A percentile compares a stretch with the other conserved stretches of the same genome.
phyloP scores from a whole-genome alignment of 2,888 invertebrate species.

The Lacanobia oleracea region DNA sequence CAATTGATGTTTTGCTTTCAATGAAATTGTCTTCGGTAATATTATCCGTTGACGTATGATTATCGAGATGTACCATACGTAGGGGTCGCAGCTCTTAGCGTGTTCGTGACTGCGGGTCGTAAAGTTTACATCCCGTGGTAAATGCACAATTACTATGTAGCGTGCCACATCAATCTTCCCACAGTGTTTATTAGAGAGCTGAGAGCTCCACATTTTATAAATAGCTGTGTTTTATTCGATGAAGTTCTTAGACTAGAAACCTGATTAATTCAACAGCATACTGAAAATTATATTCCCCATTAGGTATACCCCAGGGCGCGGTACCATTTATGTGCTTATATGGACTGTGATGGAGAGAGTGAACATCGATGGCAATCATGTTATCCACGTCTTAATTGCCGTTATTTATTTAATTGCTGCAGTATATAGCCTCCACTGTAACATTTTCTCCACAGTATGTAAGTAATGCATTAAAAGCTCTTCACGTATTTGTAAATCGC shows the following conservation, averaged over 20 bases:
- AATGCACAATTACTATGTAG: conserved; percentile 70
- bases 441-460: conserved; percentile 63
- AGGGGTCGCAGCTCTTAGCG: conserved; percentile 47
- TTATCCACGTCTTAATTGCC: conserved; percentile 61
- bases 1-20: conserved; percentile 70
- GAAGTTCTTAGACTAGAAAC: conserved; percentile 42
- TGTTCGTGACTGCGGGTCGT: conserved; percentile 65
- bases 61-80: conserved; percentile 52
- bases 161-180: conserved; percentile 61
- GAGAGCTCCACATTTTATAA: conserved; percentile 43
- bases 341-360: conserved; percentile 52
- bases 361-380: conserved; percentile 59
- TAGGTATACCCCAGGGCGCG: conserved; percentile 41
- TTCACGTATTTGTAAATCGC: conserved; percentile 68
- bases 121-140: conserved; percentile 62
- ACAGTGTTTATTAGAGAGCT: conserved; percentile 54
- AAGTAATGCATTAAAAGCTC: conserved; percentile 61
- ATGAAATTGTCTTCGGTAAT: conserved; percentile 66
- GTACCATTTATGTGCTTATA: conserved; percentile 58
- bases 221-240: conserved; percentile 30
- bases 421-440: conserved; percentile 62
- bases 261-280: conserved; percentile 50
- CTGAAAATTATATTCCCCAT: conserved; percentile 55
- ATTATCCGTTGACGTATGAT: conserved; percentile 57
- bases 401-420: conserved; percentile 67